These are phyloP conservation scores for Tor tambroides DNA, from an alignment of 2,113 vertebrate genomes.

Conservation along the genomic window DNA sequence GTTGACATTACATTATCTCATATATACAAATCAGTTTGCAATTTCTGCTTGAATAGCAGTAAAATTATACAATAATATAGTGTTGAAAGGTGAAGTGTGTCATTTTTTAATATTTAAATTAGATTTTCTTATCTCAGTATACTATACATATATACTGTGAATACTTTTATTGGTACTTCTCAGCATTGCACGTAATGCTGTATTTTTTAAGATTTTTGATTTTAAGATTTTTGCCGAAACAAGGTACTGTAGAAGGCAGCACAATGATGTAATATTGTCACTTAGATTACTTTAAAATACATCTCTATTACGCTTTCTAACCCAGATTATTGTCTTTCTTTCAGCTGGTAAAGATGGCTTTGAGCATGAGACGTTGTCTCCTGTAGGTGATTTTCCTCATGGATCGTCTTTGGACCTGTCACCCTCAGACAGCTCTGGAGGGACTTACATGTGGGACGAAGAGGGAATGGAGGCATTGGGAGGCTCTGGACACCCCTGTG, in stretches of 20 bases:
- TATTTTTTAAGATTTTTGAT: no score
- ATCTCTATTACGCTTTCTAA: neutral
- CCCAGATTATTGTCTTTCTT: neutral
- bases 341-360: slow-evolving; percentile 32
- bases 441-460: slow-evolving; percentile 83
- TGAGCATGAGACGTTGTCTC: slow-evolving; percentile 72
- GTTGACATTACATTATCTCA: neutral
- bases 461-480: slow-evolving; percentile 94
- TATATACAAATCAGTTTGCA: neutral
- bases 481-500: slow-evolving; percentile 80
- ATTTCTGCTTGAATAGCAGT: neutral
- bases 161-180: neutral
- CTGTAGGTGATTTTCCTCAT: slow-evolving; percentile 78
- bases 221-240: neutral
- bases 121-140: neutral
- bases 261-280: neutral
- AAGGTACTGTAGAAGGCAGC: neutral
- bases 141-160: neutral
- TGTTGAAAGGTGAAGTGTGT: neutral
- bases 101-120: neutral
- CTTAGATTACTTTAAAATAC: neutral
- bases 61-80: neutral
- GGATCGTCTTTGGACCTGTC: slow-evolving; percentile 95
- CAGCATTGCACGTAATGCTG: neutral
- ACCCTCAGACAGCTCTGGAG: slow-evolving; percentile 94